Conservation (phyloP, 2,113 vertebrate species). For the Carassius gibelio region DNA sequence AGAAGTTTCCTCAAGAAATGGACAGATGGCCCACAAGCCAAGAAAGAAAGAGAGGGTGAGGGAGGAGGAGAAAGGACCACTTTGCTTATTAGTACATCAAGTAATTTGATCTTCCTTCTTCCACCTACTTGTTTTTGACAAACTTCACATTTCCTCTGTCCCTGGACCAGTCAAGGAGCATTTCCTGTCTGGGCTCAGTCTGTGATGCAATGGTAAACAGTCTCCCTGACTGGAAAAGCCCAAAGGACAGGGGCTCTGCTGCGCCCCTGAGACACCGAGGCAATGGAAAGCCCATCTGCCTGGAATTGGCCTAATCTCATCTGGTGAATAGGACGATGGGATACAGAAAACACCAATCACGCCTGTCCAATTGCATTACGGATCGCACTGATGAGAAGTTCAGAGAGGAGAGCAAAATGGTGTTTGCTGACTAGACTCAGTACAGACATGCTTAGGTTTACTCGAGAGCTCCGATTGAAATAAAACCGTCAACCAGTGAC, state of each 20-base stretch:
- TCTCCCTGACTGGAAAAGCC: conserved; percentile 62
- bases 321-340: conserved; percentile 66
- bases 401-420: conserved; percentile 48
- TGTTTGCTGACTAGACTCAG: conserved; percentile 18
- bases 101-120: conserved; percentile 73
- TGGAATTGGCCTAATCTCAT: conserved; percentile 74
- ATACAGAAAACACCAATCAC: conserved; percentile 67
- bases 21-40: conserved; percentile 71
- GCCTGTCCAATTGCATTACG: conserved; percentile 65
- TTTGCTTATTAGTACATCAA: conserved; percentile 70
- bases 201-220: conserved; percentile 43
- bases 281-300: conserved; percentile 71
- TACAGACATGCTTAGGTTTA: conserved; percentile 30
- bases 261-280: conserved; percentile 32
- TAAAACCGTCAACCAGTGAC: conserved; percentile 3
- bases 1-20: conserved; percentile 64
- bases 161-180: conserved; percentile 42
- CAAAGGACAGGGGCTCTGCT: conserved; percentile 49
- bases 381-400: conserved; percentile 67
- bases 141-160: conserved; percentile 63
- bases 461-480: conserved; percentile 6
- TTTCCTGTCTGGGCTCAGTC: conserved; percentile 66
- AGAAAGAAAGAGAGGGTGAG: conserved; percentile 58
- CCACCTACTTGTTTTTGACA: conserved; percentile 67
- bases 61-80: conserved; percentile 56